These are phyloP conservation scores for Apoda limacodes DNA, from an alignment of 2,888 invertebrate species.

Conservation along the genomic window DNA sequence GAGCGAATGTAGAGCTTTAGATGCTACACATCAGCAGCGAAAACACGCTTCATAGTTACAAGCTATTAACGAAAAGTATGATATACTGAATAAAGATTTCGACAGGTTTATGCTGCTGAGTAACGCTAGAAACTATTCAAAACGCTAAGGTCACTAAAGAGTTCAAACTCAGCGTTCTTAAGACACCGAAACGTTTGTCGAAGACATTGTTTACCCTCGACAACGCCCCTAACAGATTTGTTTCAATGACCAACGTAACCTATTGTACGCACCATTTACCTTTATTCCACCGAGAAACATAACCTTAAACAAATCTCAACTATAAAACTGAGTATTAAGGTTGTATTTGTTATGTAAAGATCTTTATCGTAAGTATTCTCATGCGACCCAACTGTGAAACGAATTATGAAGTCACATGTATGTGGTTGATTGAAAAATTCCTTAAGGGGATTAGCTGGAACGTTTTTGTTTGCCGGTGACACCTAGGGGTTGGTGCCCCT, in stretches of 20 bases:
- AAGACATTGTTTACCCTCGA: constrained; percentile 34
- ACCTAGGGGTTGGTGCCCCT: constrained; percentile 36
- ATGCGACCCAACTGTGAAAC: constrained; percentile 36
- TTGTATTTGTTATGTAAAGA: constrained; percentile 24
- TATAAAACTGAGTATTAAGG: constrained; percentile 13
- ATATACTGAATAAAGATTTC: no score
- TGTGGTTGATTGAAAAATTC: constrained; percentile 60
- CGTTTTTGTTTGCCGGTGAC: constrained; percentile 45
- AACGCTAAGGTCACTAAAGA: no score
- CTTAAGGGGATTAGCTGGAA: constrained; percentile 37
- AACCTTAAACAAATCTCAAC: constrained; percentile 15
- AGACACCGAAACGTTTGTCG: constrained; percentile 25
- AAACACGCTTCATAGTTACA: no score
- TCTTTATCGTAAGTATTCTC: constrained; percentile 39
- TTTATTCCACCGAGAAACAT: constrained; percentile 26
- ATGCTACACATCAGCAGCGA: no score
- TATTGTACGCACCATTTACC: constrained; percentile 52
- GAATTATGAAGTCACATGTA: constrained; percentile 52
- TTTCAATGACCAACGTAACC: constrained; percentile 40
- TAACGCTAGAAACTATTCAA: no score
- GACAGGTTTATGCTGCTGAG: no score
- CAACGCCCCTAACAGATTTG: constrained; percentile 42
- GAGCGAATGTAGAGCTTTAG: no score
- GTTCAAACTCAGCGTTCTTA: no score
- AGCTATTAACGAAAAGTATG: no score